Percentiles rank a stretch among this genome's conserved stretches.
phyloP scores from a whole-genome alignment of 2,113 vertebrate species.

The Mesitornis unicolor region DNA sequence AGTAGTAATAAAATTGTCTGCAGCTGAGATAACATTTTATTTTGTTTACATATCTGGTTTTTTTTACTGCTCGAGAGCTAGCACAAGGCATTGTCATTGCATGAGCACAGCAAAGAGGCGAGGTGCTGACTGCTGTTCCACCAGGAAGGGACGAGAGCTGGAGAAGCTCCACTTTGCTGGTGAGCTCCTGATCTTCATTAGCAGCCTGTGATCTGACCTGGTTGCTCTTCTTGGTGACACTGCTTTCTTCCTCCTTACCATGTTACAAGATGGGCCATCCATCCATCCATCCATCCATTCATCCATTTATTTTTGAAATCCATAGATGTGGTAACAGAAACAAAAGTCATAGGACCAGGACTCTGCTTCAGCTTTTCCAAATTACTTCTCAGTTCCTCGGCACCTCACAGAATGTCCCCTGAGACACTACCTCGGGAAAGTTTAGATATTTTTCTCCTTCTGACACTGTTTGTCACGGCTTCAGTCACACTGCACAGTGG shows the following conservation, averaged over 20 bases:
- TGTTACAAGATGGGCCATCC: neutral
- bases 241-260: neutral
- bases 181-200: neutral
- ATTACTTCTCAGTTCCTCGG: neutral
- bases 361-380: neutral
- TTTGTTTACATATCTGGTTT: neutral
- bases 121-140: neutral
- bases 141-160: neutral
- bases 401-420: neutral
- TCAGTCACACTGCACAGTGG: neutral
- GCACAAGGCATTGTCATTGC: neutral
- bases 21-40: constrained; percentile 56
- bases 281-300: neutral
- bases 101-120: neutral
- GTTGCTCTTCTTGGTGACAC: neutral
- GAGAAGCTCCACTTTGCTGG: neutral
- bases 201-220: neutral
- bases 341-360: neutral
- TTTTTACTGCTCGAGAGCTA: neutral
- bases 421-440: neutral
- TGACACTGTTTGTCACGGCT: neutral
- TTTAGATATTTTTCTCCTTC: neutral
- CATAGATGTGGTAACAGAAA: neutral
- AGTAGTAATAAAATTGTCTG: constrained; percentile 38
- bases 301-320: neutral